Evolutionary conservation across 2,797 vertebrate species (phyloP), one percentile per base, ranked within the genome.

Genomic region (Epinephelus malabaricus): DNA sequence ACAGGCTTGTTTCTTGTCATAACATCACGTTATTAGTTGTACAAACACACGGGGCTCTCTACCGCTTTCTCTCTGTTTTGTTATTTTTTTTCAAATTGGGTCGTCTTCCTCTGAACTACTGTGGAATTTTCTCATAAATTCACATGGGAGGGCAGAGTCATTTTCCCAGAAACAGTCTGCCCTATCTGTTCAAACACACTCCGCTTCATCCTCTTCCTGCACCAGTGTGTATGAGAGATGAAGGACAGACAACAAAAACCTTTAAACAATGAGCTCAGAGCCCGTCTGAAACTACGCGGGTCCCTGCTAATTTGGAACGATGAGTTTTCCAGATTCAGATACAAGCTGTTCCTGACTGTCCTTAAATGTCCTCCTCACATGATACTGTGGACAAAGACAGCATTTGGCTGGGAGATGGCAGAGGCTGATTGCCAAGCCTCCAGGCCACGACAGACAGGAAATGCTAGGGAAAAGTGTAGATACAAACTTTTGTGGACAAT

Each of bases 121-220:
- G 49, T 85, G 77, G 81, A 88, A 90, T 73, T 86, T 86, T 83
- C 81, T 82, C 75, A 80, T 76, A 62, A 70, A 86, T 76, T 82
- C 75, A 78, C 77, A 70, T 55, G 83, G 82, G 86, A 88, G 74
- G 56, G 30, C n/a, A 23, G 78, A 61, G 74, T 72, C 67, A 58
- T 85, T 91, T 92, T 88, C 87, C 90, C 89, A 88, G 86, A 90
- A 88, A 71, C 75, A 6, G 19, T 5, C 45, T 19, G 65, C 27
- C 25, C 56, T 81, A 73, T 87, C 78, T 79, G 25, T 25, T 83
- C 49, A 62, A 46, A 79, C 74, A 72, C 76, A 76, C 76, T 30
- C 69, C 12, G 59, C 62, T 50, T 73, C 60, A 76, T 84, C 81
- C 72, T 81, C 66, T 70, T 93, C 78, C 86, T 89, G 78, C 51